Percentiles rank a stretch among this genome's conserved stretches.
Conservation (phyloP, 2,113 vertebrate species). For the Perca schrenkii region DNA sequence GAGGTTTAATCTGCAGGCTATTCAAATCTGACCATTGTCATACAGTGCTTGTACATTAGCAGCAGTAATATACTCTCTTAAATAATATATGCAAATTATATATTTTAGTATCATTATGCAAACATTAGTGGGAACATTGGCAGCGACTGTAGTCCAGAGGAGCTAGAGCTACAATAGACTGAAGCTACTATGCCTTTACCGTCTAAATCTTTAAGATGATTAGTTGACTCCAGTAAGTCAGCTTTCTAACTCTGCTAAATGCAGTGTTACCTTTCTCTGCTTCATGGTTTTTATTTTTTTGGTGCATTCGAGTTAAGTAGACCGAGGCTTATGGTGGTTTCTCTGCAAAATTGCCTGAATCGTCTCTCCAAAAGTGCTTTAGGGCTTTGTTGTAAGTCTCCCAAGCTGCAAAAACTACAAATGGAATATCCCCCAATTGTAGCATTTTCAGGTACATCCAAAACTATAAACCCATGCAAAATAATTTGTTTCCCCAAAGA, state of each 20-base stretch:
- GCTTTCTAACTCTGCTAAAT: slow-evolving; percentile 6
- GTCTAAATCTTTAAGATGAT: not conserved
- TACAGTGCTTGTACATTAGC: not conserved
- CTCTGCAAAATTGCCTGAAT: not conserved
- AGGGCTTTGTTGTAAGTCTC: not conserved
- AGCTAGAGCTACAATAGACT: not conserved
- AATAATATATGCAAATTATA: not conserved
- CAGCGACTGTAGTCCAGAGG: not conserved
- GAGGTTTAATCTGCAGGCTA: not conserved
- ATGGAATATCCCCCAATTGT: not conserved
- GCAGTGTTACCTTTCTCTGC: not conserved
- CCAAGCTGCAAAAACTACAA: not conserved
- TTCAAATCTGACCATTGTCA: not conserved
- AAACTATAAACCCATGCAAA: not conserved
- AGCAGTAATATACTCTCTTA: not conserved
- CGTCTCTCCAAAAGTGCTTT: not conserved
- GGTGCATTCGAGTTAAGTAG: not conserved
- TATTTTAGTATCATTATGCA: not conserved
- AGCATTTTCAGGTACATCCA: not conserved
- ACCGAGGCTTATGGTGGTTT: not conserved
- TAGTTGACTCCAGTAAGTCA: not conserved
- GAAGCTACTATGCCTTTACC: not conserved
- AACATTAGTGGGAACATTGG: not conserved
- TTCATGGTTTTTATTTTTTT: not conserved
- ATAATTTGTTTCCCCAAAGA: not conserved